Conservation (phyloP, 2,888 invertebrate genomes). For the Lasius platythorax region DNA sequence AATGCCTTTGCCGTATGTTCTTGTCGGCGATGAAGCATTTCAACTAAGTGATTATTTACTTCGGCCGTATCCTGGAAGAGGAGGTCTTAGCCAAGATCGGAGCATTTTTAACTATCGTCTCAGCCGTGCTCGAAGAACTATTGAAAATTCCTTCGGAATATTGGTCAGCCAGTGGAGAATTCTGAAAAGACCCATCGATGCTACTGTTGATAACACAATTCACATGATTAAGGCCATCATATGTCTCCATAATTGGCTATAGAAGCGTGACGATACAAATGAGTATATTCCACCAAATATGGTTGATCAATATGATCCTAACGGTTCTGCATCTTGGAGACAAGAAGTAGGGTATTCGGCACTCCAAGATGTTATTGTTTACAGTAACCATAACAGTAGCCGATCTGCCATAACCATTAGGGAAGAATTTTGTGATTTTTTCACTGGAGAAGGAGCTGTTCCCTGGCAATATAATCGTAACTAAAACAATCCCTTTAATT, state of each 20-base stretch:
- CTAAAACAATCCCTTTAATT: no score
- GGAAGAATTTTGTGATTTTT: no score
- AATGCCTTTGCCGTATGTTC: neutral
- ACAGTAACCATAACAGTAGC: no score
- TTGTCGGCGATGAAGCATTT: neutral
- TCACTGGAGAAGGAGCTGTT: no score
- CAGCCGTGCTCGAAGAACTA: neutral
- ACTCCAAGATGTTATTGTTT: no score
- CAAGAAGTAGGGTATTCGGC: no score
- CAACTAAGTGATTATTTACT: neutral
- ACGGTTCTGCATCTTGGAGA: no score
- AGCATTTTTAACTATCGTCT: neutral
- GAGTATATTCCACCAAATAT: no score
- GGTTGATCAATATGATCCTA: no score
- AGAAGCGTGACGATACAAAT: neutral
- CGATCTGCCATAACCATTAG: no score
- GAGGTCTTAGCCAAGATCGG: neutral
- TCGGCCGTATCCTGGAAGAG: neutral
- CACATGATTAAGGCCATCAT: neutral
- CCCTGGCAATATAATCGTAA: no score
- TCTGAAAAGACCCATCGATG: neutral
- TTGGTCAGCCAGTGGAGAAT: neutral
- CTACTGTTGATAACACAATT: neutral
- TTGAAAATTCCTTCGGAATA: neutral
- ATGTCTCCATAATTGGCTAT: conserved; percentile 7